Evolutionary conservation across 2,113 vertebrate species (phyloP), one percentile per base, ranked within the genome.

Genomic region (Limnothrissa miodon): DNA sequence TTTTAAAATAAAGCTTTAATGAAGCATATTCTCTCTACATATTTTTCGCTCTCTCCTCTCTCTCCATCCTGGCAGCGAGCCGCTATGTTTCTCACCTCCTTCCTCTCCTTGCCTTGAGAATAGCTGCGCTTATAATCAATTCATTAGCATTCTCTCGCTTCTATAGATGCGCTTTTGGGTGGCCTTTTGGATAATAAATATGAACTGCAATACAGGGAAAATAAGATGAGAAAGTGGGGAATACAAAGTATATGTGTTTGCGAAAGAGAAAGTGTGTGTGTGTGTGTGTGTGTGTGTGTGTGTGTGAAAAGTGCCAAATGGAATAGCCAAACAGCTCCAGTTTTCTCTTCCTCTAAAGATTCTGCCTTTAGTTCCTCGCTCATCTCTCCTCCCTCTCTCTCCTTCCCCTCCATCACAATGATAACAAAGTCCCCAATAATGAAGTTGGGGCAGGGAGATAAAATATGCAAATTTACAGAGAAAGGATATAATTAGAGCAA

Each of bases 381-480:
- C n/a, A n/a, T n/a, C n/a, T n/a, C n/a, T 87, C 83, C 86, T 89
- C 82, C 81, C 87, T 39, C 25, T 74, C 70, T 1, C 84, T 83
- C 83, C 86, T 89, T 87, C 83, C 86, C 89, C 82, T 62, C 86
- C 88, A 89, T 90, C 85, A 90, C 91, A 93, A 89, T 88, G 84
- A 89, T 91, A 90, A 89, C 89, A 86, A 86, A 87, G 85, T 90
- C 91, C 80, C 80, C 87, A 89, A 87, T 90, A 92, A 94, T 89
- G 89, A 92, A 89, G 87, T 90, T 80, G 42, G 51, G 39, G 84
- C 81, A 87, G 81, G 85, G 74, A 91, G 91, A 94, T 92, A 93
- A 94, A 94, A 90, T 89, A 91, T 88, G 90, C 86, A 92, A 94
- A 95, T 94, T 91, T 90, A 88, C 85, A 91, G 84, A 91, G 90